A percentile compares a stretch with the other conserved stretches of the same genome.
Conservation (phyloP, 2,797 vertebrate species). For the Pangasius sanitwongsei region DNA sequence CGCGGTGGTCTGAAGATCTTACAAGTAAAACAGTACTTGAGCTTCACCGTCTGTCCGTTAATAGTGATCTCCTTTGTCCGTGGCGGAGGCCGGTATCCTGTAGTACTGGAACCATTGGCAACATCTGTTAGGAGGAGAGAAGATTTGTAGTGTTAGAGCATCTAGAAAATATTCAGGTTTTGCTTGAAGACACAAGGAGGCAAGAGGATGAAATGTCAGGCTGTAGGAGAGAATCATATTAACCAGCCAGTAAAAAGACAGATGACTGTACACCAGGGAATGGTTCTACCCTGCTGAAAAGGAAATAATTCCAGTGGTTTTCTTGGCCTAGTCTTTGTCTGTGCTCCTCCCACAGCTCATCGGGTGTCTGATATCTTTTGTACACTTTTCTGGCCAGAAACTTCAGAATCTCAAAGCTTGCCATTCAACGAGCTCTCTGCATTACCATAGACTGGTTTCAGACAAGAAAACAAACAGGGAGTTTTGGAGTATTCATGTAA, state of each 20-base stretch:
- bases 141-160: not conserved
- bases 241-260: not conserved
- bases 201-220: not conserved
- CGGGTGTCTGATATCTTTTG: not conserved
- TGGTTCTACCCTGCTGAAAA: not conserved
- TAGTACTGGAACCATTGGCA: conserved; percentile 87
- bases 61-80: conserved; percentile 96
- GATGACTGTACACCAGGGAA: not conserved
- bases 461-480: not conserved
- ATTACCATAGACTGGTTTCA: not conserved
- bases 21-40: conserved; percentile 99
- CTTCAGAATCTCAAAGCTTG: not conserved
- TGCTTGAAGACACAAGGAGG: not conserved
- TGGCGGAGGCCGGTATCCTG: conserved; percentile 92
- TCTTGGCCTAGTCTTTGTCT: not conserved
- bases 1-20: conserved; percentile 98
- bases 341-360: not conserved
- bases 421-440: not conserved
- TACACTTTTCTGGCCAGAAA: not conserved
- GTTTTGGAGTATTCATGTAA: not conserved
- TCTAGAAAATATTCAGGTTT: not conserved
- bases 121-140: conserved; percentile 76
- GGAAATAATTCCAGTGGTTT: not conserved
- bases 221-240: not conserved
- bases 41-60: conserved; percentile 95